Evolutionary conservation across 2,113 vertebrate species (phyloP).

Genomic region (Rana temporaria): DNA sequence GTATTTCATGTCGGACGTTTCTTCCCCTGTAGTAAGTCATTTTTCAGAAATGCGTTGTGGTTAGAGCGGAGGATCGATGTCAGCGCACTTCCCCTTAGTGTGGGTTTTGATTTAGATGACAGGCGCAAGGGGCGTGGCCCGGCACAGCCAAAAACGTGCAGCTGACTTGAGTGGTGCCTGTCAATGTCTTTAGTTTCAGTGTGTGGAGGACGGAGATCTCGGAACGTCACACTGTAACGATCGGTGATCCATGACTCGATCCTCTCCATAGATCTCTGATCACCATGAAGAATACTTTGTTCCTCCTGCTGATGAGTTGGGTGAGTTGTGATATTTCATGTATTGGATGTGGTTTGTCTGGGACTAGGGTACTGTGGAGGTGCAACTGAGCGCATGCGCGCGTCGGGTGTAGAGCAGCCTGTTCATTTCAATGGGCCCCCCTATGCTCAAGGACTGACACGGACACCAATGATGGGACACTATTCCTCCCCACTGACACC

Average conservation of each 20-base stretch:
- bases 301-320: constrained; percentile 22
- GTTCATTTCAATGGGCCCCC: too few relatives aligned
- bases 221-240: background rate
- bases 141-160: too few relatives aligned
- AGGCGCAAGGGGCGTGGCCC: background rate
- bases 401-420: too few relatives aligned
- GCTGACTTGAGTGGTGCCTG: too few relatives aligned
- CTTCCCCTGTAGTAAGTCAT: background rate
- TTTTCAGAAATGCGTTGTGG: constrained; percentile 50
- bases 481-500: too few relatives aligned
- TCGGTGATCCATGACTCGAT: background rate
- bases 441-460: too few relatives aligned
- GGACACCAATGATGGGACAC: too few relatives aligned
- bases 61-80: background rate
- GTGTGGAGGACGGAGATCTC: too few relatives aligned
- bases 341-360: background rate
- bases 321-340: constrained; percentile 9
- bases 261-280: background rate
- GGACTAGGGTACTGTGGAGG: too few relatives aligned
- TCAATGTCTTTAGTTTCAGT: too few relatives aligned
- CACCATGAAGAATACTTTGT: constrained; percentile 4
- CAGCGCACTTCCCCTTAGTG: constrained; percentile 29
- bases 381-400: too few relatives aligned
- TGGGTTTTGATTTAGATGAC: background rate
- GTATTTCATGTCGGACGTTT: too few relatives aligned